A percentile compares a stretch with the other conserved stretches of the same genome.
Evolutionary conservation across 2,888 invertebrate genomes (phyloP).

Genomic region (Microchrysa polita): DNA sequence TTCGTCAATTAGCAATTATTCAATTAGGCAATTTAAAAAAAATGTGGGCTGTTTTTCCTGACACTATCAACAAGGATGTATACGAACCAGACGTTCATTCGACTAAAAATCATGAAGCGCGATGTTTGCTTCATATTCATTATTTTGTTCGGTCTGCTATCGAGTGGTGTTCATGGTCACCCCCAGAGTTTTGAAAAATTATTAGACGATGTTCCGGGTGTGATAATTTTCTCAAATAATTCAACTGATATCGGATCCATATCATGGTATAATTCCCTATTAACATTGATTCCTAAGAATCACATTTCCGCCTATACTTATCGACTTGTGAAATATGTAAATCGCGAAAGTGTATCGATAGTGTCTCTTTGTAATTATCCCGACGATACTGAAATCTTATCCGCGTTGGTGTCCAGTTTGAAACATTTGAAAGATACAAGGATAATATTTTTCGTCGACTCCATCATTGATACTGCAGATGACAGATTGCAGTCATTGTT

Average conservation of each 20-base stretch:
- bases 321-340: not conserved
- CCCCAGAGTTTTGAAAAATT: too few relatives aligned
- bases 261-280: not conserved
- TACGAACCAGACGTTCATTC: too few relatives aligned
- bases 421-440: not conserved
- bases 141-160: too few relatives aligned
- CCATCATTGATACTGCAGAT: too few relatives aligned
- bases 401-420: not conserved
- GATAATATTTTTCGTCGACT: too few relatives aligned
- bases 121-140: too few relatives aligned
- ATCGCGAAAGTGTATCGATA: not conserved
- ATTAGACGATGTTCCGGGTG: not conserved
- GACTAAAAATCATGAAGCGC: too few relatives aligned
- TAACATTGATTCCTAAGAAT: not conserved
- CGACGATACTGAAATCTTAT: not conserved
- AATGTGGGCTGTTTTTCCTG: too few relatives aligned
- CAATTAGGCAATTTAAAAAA: too few relatives aligned
- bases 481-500: not conserved
- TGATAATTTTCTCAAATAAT: not conserved
- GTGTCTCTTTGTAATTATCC: not conserved
- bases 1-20: too few relatives aligned
- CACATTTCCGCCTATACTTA: not conserved
- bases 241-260: not conserved
- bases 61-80: too few relatives aligned
- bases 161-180: too few relatives aligned